Conservation (phyloP, 1,140 invertebrate genomes). For the Cyclargus thomasi region DNA sequence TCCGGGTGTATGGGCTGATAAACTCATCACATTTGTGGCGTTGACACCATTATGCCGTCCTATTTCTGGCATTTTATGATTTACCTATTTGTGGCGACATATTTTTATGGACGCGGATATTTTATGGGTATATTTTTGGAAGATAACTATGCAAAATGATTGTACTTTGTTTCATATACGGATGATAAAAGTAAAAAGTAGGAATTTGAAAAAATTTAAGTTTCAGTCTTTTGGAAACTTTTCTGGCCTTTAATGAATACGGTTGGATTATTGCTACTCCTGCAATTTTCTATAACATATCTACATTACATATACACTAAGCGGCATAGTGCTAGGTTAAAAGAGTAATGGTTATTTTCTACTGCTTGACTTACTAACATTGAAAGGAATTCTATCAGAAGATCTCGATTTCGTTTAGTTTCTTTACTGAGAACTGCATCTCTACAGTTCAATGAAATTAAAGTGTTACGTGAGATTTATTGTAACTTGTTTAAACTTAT, state of each 20-base stretch:
- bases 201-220: no score
- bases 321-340: no score
- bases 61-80: slow-evolving; percentile 5
- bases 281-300: no score
- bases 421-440: slow-evolving; percentile 8
- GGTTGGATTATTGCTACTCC: no score
- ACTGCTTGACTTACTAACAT: neutral
- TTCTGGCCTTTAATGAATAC: no score
- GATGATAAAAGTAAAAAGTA: no score
- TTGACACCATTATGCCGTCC: slow-evolving; percentile 11
- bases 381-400: neutral
- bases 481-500: neutral
- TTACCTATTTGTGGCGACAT: neutral
- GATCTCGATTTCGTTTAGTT: neutral
- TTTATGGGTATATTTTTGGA: neutral
- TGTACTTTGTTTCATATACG: no score
- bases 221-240: no score
- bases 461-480: slow-evolving; percentile 17
- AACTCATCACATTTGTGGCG: slow-evolving; percentile 8
- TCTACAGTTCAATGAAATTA: slow-evolving; percentile 24
- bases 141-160: no score
- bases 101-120: neutral
- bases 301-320: no score
- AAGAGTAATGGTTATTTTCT: neutral
- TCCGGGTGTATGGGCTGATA: slow-evolving; percentile 32